Base-by-base conservation (phyloP, 1,140 invertebrate genomes). In the Tachypleus tridentatus region DNA sequence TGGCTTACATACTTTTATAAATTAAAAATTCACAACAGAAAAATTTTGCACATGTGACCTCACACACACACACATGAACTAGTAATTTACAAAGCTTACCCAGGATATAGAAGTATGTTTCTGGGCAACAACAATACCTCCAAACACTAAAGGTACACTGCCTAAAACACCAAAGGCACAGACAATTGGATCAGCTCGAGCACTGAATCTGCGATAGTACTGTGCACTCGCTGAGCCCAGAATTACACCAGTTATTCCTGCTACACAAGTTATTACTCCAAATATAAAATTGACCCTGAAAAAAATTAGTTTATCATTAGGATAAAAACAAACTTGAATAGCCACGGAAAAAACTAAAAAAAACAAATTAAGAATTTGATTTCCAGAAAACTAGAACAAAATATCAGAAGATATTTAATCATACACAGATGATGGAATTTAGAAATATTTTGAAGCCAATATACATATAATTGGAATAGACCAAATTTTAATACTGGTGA, bases 191-290 rank as follows among this genome's bases (percentile, higher is more conserved):
- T 99, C 97, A 66, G 87, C 86, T 74, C 86, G 80, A 11, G 82
- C 81, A 74, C 82, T 82, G 50, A 71, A 73, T 10, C 75, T 71
- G 64, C 89, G 82, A 67, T 90, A 79, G 64, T 82, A 84, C 76
- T 88, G 86, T 8, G 91, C 87, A 60, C 90, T 73, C 63, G 83
- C 73, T 49, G 91, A 87, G 53, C 96, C 97, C 57, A 89, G 70
- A 11, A 91, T 87, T 57, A 99, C 96, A 62, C 97, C 97, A 67
- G 93, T 77, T 66, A 98, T 76, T 60, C 97, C 97, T 61, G 93
- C 88, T 59, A 86, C 70, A 87, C 97, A 97, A 48, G 94, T 88
- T 67, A 98, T 88, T 48, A 91, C 79, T 64, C 97, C 97, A 82
- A 99, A 99, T 75, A 87, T 89, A 72, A 89, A 86, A 58, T 88